These are phyloP conservation scores for Erinaceus europaeus DNA, from an alignment of 2,113 vertebrate genomes.

Conservation along the genomic window DNA sequence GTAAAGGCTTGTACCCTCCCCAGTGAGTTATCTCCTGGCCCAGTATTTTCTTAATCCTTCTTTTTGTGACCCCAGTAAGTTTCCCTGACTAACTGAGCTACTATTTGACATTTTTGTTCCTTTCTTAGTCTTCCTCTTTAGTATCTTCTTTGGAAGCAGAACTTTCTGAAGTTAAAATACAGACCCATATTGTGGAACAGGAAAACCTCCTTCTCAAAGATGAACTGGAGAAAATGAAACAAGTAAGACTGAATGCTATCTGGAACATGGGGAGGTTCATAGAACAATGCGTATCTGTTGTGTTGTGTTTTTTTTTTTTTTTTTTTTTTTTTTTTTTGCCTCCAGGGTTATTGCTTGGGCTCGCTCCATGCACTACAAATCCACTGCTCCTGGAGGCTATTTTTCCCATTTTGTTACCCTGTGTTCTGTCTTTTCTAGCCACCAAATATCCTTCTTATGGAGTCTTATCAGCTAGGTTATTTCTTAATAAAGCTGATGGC, in stretches of 20 bases:
- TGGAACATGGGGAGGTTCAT: background rate
- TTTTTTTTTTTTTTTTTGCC: no score
- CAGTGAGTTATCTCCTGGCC: no score
- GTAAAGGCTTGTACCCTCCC: no score
- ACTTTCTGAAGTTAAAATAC: constrained; percentile 85
- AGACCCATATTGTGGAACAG: constrained; percentile 82
- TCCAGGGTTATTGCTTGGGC: no score
- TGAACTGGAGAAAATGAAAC: constrained; percentile 83
- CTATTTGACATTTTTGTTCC: background rate
- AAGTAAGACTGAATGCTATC: constrained; percentile 65
- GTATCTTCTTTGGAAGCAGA: constrained; percentile 88
- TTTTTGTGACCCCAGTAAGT: background rate
- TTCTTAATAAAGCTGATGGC: background rate
- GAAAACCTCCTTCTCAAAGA: constrained; percentile 86
- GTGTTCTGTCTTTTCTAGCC: background rate
- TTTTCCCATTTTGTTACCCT: no score
- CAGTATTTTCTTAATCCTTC: background rate
- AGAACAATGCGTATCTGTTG: background rate
- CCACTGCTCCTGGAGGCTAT: no score
- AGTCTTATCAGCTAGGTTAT: background rate
- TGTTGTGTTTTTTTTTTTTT: no score
- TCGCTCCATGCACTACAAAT: no score
- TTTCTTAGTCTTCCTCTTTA: constrained; percentile 75
- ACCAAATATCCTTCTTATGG: background rate
- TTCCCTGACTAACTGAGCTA: background rate